Evolutionary conservation across 2,113 vertebrate species (phyloP).

Genomic region (Tauraco erythrolophus): DNA sequence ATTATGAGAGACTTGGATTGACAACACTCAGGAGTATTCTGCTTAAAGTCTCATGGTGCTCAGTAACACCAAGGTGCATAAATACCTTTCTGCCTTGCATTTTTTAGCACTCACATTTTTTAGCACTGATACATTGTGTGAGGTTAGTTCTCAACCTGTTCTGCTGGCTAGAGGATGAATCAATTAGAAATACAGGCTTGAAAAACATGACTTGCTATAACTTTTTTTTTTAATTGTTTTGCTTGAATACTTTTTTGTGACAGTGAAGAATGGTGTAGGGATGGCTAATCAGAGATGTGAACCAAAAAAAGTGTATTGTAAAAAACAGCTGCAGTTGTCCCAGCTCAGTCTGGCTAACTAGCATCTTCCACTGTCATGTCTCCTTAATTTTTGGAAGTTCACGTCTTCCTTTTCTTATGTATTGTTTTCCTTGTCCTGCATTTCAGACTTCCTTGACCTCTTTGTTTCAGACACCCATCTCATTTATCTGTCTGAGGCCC

Average conservation of each 20-base stretch:
- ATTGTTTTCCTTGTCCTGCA: background rate
- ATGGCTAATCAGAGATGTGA: background rate
- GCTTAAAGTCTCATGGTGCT: background rate
- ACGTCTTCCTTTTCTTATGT: background rate
- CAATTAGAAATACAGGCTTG: background rate
- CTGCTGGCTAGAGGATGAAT: background rate
- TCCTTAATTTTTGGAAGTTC: slow-evolving; percentile 6
- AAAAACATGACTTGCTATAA: background rate
- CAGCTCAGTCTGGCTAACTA: background rate
- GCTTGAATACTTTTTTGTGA: background rate
- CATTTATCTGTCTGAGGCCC: background rate
- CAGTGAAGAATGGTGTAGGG: background rate
- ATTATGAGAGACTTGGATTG: background rate
- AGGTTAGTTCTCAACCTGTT: background rate
- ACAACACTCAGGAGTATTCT: background rate
- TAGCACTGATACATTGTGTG: background rate
- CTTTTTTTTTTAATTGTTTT: background rate
- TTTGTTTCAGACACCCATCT: background rate
- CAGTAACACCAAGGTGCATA: background rate
- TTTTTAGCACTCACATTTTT: background rate
- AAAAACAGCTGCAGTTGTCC: background rate
- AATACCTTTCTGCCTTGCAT: background rate
- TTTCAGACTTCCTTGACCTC: background rate
- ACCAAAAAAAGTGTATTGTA: background rate
- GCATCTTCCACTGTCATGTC: background rate